phyloP scores from a whole-genome alignment of 2,797 vertebrate genomes.

The Oophaga sylvatica region DNA sequence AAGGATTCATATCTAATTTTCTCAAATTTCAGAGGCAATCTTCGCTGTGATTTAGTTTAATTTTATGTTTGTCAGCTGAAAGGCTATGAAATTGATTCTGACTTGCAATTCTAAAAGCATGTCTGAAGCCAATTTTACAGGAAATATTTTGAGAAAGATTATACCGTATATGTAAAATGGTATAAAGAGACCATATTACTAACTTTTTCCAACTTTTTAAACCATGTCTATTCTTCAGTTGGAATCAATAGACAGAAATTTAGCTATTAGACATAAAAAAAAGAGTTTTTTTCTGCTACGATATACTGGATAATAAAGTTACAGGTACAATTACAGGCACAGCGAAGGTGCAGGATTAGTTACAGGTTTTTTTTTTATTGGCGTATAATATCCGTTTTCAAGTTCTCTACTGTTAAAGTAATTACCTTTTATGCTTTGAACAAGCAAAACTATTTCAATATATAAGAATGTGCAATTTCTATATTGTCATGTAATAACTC shows the following conservation, averaged over 20 bases:
- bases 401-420: background rate
- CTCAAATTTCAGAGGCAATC: conserved; percentile 12
- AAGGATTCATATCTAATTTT: background rate
- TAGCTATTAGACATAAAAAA: background rate
- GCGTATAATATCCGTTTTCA: background rate
- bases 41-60: conserved; percentile 3
- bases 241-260: background rate
- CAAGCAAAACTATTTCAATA: background rate
- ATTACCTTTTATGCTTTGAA: background rate
- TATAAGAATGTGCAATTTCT: background rate
- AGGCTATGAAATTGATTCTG: conserved; percentile 1
- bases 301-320: background rate
- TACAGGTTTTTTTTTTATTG: background rate
- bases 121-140: conserved; percentile 2
- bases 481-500: background rate
- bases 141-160: background rate
- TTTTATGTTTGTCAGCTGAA: conserved; percentile 31
- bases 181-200: background rate
- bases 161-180: background rate
- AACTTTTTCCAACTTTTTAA: background rate
- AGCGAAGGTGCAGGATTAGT: background rate
- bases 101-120: background rate
- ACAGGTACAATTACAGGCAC: background rate
- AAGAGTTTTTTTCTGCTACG: background rate
- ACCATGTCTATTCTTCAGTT: background rate